phyloP scores from a whole-genome alignment of 2,888 invertebrate species.

The Pheosia gnoma region DNA sequence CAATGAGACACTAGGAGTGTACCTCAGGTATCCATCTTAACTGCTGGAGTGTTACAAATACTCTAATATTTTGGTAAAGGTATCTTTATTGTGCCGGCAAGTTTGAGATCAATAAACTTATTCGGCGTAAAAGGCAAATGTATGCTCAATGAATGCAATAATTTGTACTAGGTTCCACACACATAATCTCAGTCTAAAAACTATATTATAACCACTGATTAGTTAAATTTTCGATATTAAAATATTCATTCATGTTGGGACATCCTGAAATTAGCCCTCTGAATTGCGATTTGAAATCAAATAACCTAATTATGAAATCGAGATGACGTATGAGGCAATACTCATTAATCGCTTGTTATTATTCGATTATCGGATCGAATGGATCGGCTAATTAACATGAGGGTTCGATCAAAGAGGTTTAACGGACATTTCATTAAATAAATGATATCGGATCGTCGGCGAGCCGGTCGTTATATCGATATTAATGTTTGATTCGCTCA shows the following conservation, averaged over 20 bases:
- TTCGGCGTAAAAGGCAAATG: too few relatives aligned
- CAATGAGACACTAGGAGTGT: too few relatives aligned
- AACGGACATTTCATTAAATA: constrained; percentile 31
- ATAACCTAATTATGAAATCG: constrained; percentile 1
- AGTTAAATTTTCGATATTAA: neutral
- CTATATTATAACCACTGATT: neutral
- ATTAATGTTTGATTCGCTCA: constrained; percentile 19
- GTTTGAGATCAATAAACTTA: too few relatives aligned
- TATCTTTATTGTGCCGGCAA: too few relatives aligned
- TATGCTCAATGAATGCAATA: too few relatives aligned
- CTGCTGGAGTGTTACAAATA: too few relatives aligned
- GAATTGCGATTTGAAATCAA: neutral
- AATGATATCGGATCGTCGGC: constrained; percentile 23
- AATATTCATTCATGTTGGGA: neutral
- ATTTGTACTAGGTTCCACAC: too few relatives aligned
- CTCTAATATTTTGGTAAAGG: too few relatives aligned
- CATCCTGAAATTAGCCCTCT: neutral
- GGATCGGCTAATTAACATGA: constrained; percentile 27
- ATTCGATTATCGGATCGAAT: constrained; percentile 1
- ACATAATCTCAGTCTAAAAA: neutral
- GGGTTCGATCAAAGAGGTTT: constrained; percentile 32
- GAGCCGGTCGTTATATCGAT: constrained; percentile 16
- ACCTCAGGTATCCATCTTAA: too few relatives aligned
- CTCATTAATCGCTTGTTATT: constrained; percentile 16
- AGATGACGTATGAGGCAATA: constrained; percentile 9